These are phyloP conservation scores for Drosophila ananassae DNA, from an alignment of 1,140 invertebrate species.

Conservation along the genomic window DNA sequence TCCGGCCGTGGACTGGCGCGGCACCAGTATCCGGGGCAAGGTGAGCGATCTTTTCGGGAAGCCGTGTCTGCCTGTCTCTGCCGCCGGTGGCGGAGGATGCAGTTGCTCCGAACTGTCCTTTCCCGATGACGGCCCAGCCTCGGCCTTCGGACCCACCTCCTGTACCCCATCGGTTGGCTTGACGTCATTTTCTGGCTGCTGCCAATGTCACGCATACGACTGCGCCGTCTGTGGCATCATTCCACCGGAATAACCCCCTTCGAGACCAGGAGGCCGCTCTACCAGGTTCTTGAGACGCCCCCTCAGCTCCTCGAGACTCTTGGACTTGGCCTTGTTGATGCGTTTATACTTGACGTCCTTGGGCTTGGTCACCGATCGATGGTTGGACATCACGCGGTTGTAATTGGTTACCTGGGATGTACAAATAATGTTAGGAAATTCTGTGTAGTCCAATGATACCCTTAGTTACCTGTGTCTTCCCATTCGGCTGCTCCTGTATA, in stretches of 20 bases:
- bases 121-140: background rate
- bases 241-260: constrained; percentile 55
- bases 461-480: constrained; percentile 50
- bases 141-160: background rate
- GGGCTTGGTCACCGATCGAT: constrained; percentile 94
- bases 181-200: constrained; percentile 17
- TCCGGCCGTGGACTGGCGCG: constrained; percentile 33
- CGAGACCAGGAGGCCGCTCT: constrained; percentile 85
- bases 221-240: constrained; percentile 80
- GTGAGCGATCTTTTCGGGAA: constrained; percentile 74
- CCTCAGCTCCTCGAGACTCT: constrained; percentile 92
- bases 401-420: constrained; percentile 89
- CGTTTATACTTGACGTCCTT: constrained; percentile 96
- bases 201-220: constrained; percentile 82
- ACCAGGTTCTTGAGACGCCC: constrained; percentile 93
- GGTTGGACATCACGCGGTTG: constrained; percentile 95
- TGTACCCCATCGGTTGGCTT: background rate
- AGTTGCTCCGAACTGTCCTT: background rate
- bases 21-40: constrained; percentile 72
- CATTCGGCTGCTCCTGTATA: constrained; percentile 42
- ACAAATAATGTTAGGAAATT: background rate
- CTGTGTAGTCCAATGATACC: background rate
- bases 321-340: constrained; percentile 95
- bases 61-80: constrained; percentile 41
- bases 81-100: background rate